Conservation (phyloP, 1,140 invertebrate species). For the Heliconius melpomene region DNA sequence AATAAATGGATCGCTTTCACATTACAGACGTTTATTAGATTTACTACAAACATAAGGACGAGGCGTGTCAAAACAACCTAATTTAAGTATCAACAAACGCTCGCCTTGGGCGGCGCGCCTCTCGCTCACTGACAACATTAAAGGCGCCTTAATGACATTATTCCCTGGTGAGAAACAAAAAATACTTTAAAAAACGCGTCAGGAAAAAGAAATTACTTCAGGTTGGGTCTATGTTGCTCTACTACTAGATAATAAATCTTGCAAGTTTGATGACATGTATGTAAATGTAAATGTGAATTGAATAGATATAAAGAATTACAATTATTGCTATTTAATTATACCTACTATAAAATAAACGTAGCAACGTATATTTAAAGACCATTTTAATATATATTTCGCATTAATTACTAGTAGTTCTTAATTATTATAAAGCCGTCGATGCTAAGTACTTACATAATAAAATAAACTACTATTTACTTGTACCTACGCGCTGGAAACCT, state of each 20-base stretch:
- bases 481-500: neutral
- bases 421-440: neutral
- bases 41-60: constrained; percentile 79
- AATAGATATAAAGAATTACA: no score
- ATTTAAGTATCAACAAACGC: constrained; percentile 81
- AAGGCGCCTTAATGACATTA: constrained; percentile 81
- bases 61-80: constrained; percentile 80
- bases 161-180: constrained; percentile 72
- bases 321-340: neutral
- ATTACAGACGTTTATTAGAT: constrained; percentile 77
- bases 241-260: neutral
- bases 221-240: neutral
- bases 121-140: constrained; percentile 77
- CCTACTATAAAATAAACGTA: neutral
- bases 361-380: no score
- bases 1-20: constrained; percentile 68
- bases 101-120: constrained; percentile 75
- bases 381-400: no score
- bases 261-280: neutral
- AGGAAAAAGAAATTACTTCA: constrained; percentile 43
- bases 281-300: no score
- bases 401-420: neutral
- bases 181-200: constrained; percentile 59
- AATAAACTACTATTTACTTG: neutral
- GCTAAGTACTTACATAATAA: constrained; percentile 9